Percentiles rank a stretch among this genome's conserved stretches.
These are phyloP conservation scores for Xyrauchen texanus DNA, from an alignment of 2,113 vertebrate species.

Conservation along the genomic window DNA sequence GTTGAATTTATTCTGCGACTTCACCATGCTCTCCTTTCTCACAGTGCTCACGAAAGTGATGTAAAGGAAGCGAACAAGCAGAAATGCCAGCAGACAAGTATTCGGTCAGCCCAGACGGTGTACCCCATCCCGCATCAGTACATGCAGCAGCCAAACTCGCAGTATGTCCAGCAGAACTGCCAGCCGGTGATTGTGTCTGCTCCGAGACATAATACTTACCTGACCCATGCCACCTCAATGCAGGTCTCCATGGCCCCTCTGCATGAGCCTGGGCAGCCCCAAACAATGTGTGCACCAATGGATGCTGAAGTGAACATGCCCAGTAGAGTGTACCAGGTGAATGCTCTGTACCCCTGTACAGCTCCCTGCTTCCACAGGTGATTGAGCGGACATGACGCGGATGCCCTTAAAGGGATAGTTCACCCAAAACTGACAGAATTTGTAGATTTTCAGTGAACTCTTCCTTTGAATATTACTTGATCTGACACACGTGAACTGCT, in stretches of 20 bases:
- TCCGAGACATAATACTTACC: slow-evolving; percentile 74
- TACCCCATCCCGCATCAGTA: slow-evolving; percentile 77
- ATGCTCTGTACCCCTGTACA: slow-evolving; percentile 84
- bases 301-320: slow-evolving; percentile 86
- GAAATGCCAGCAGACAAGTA: slow-evolving; percentile 79
- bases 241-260: slow-evolving; percentile 71
- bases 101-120: slow-evolving; percentile 72
- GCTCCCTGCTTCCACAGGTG: slow-evolving; percentile 91
- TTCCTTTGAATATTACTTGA: too few relatives aligned
- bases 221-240: slow-evolving; percentile 79
- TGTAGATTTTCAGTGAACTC: too few relatives aligned
- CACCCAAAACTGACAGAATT: too few relatives aligned
- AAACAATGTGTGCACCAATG: slow-evolving; percentile 77
- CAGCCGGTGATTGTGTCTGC: slow-evolving; percentile 75
- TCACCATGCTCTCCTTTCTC: slow-evolving; percentile 25
- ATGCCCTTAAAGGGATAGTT: neutral
- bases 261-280: slow-evolving; percentile 70
- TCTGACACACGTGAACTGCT: neutral
- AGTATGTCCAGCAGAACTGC: slow-evolving; percentile 78
- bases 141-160: slow-evolving; percentile 68
- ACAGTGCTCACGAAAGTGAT: slow-evolving; percentile 93
- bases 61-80: slow-evolving; percentile 95
- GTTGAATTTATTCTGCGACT: neutral
- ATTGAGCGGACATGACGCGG: slow-evolving; percentile 54
- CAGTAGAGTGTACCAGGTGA: slow-evolving; percentile 84